Conservation (phyloP, 1,140 invertebrate genomes). For the Listronotus bonariensis region DNA sequence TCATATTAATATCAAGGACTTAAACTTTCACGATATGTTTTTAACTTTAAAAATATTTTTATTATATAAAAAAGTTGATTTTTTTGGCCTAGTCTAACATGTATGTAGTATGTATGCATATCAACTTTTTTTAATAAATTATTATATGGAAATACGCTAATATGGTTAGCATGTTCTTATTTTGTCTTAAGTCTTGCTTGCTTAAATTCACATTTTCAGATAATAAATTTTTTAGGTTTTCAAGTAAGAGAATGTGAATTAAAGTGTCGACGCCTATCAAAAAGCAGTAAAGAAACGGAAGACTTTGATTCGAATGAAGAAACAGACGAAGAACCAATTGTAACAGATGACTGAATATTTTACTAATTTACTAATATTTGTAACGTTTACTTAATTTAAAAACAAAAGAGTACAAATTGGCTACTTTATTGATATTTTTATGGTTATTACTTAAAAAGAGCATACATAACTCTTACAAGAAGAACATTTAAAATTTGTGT, state of each 20-base stretch:
- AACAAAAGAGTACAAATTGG: constrained; percentile 31
- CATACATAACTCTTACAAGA: too few species aligned
- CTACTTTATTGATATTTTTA: constrained; percentile 19
- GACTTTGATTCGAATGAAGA: constrained; percentile 40
- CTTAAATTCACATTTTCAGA: neutral
- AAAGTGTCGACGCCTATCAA: constrained; percentile 39
- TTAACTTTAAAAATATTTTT: too few species aligned
- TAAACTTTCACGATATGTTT: too few species aligned
- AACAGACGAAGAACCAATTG: constrained; percentile 50
- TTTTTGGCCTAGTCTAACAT: too few species aligned
- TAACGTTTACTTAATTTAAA: constrained; percentile 12
- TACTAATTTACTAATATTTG: neutral
- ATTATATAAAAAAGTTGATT: too few species aligned
- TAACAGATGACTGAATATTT: constrained; percentile 38
- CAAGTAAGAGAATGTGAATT: constrained; percentile 58
- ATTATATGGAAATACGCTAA: too few species aligned
- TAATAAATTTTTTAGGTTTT: constrained; percentile 51
- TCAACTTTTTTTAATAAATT: too few species aligned
- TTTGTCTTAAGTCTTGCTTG: too few species aligned
- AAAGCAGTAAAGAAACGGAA: constrained; percentile 36
- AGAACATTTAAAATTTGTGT: too few species aligned
- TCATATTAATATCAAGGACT: too few species aligned
- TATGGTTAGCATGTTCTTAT: too few species aligned
- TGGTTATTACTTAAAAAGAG: neutral
- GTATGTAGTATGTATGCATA: too few species aligned